phyloP scores from a whole-genome alignment of 2,888 invertebrate genomes.

The Allolobophora icterica region DNA sequence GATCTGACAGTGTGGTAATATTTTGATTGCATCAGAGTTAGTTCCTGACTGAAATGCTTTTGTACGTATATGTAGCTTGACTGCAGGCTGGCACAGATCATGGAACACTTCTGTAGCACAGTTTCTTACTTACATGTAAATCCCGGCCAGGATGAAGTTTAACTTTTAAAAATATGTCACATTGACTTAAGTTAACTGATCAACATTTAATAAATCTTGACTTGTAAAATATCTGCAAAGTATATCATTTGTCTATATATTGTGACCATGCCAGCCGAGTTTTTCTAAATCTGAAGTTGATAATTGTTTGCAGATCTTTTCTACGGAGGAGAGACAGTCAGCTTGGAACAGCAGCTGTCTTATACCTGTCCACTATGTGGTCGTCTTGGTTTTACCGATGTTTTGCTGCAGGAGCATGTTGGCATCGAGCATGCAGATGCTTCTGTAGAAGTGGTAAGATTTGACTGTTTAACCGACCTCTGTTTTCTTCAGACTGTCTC shows the following conservation, averaged over 20 bases:
- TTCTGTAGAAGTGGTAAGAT: constrained; percentile 82
- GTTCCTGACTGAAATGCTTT: not conserved
- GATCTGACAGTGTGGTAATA: not conserved
- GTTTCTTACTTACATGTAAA: not conserved
- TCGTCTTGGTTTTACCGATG: constrained; percentile 92
- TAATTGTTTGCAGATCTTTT: constrained; percentile 27
- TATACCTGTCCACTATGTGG: constrained; percentile 98
- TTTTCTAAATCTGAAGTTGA: not conserved
- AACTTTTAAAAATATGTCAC: not conserved
- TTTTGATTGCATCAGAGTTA: not conserved
- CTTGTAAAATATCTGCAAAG: too few species aligned
- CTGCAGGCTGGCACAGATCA: not conserved
- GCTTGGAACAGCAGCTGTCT: constrained; percentile 75
- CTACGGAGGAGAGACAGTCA: constrained; percentile 31
- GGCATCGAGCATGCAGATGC: constrained; percentile 88
- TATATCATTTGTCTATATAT: too few species aligned
- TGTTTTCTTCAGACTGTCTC: not conserved
- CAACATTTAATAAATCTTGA: too few species aligned
- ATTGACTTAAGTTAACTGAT: too few species aligned
- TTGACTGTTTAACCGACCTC: not conserved
- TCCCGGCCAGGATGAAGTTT: not conserved
- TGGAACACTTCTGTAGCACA: not conserved
- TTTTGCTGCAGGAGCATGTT: constrained; percentile 76
- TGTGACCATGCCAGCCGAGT: not conserved
- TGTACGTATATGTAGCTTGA: not conserved